Percentiles rank a stretch among this genome's conserved stretches.
phyloP scores from a whole-genome alignment of 2,797 vertebrate genomes.

The Darevskia mixta region DNA sequence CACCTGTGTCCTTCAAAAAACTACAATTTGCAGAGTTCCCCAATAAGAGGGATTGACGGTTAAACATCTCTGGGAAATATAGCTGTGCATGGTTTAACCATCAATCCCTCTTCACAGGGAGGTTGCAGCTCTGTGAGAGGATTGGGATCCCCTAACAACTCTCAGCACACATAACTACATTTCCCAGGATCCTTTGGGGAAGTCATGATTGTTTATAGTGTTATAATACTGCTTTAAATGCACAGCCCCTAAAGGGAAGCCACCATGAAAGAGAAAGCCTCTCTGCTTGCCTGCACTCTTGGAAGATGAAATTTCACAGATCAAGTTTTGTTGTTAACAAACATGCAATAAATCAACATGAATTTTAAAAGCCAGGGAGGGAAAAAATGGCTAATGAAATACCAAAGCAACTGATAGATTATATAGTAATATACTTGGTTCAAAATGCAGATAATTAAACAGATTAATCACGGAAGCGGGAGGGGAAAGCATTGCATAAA shows the following conservation, averaged over 20 bases:
- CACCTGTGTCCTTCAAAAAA: too few relatives aligned
- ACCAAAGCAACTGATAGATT: slow-evolving; percentile 16
- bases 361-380: neutral
- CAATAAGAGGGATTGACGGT: too few relatives aligned
- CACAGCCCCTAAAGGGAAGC: neutral
- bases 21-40: too few relatives aligned
- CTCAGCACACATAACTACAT: too few relatives aligned
- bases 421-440: slow-evolving; percentile 14
- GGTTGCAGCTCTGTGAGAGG: too few relatives aligned
- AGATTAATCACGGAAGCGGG: slow-evolving; percentile 7
- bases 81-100: too few relatives aligned
- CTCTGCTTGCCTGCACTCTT: neutral
- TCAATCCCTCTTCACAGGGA: too few relatives aligned
- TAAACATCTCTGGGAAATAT: too few relatives aligned
- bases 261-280: neutral
- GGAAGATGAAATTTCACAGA: neutral
- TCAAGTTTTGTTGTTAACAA: neutral
- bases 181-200: too few relatives aligned
- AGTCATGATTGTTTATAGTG: too few relatives aligned
- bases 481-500: neutral
- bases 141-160: too few relatives aligned
- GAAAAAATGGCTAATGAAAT: neutral
- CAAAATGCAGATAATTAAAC: slow-evolving; percentile 36
- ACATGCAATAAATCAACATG: slow-evolving; percentile 15
- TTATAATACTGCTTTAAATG: too few relatives aligned